Conservation (phyloP, 2,888 invertebrate genomes). For the Homarus gammarus region DNA sequence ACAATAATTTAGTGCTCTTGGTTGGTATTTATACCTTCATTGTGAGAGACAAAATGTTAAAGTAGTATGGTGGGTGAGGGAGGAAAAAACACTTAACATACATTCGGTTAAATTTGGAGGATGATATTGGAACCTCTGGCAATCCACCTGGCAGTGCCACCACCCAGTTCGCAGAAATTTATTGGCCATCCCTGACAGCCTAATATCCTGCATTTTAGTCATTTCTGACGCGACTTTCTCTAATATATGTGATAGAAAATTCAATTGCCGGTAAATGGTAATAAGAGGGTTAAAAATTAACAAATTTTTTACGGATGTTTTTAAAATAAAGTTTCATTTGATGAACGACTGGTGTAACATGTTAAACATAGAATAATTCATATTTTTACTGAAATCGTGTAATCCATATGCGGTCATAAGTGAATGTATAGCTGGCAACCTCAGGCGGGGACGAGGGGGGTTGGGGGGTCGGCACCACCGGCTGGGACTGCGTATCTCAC, state of each 20-base stretch:
- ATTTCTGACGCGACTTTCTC: neutral
- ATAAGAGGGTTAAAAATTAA: neutral
- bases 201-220: neutral
- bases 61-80: no score
- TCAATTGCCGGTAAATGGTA: neutral
- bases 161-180: neutral
- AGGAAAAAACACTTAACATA: no score
- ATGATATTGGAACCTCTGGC: slow-evolving; percentile 1
- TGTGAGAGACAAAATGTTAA: no score
- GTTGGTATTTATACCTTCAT: no score
- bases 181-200: neutral
- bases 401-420: neutral
- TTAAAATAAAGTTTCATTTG: no score
- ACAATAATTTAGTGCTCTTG: no score
- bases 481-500: slow-evolving; percentile 17
- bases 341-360: no score
- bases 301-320: neutral
- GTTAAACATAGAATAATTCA: neutral
- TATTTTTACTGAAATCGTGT: neutral
- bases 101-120: neutral
- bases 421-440: neutral
- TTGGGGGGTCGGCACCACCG: neutral
- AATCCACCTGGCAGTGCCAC: neutral
- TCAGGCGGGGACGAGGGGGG: neutral
- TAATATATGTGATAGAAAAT: neutral